Evolutionary conservation across 1,140 invertebrate genomes (phyloP), one percentile per base, ranked within the genome.

Genomic region (Carcinoscorpius rotundicauda): DNA sequence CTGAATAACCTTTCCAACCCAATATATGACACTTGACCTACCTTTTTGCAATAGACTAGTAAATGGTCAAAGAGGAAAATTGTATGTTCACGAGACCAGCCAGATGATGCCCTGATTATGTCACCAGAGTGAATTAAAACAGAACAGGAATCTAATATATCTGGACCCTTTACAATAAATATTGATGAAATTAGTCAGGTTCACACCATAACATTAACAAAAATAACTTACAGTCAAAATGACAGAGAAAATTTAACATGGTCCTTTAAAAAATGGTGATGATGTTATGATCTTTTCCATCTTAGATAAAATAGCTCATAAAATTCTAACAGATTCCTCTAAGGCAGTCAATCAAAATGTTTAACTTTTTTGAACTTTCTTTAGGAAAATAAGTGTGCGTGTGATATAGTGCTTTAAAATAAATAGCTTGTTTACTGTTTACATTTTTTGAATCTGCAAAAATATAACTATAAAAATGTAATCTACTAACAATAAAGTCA

Each of bases 21-120:
- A 58, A 64, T 51, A 48, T 10, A n/a, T 66, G 58, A 10, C 6
- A 6, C 6, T 55, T 55, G 53, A n/a, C 6, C 69, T 66, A 82
- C 80, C 77, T 88, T 91, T 77, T 91, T 92, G 76, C 89, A 93
- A 74, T 90, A 87, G 57, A 94, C 82, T 50, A 93, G 77, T 71
- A 92, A 87, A 76, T 91, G 87, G 75, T 93, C 90, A 75, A 94
- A 92, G 2, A 94, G 80, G 74, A 91, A 92, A n/a, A 93, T 78
- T 8, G 83, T 87, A 66, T 90, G 84, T 70, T 88, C 89, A 72
- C 87, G 88, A 48, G 87, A 86, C 88, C 90, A 92, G 76, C 84
- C 84, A 71, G 83, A 85, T 66, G 84, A 87, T n/a, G 89, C 83
- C 70, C 87, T 85, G 56, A 84, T 83, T 5, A 89, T 84, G 72